These are phyloP conservation scores for Oxyruncus cristatus DNA, from an alignment of 2,113 vertebrate species.

Conservation along the genomic window DNA sequence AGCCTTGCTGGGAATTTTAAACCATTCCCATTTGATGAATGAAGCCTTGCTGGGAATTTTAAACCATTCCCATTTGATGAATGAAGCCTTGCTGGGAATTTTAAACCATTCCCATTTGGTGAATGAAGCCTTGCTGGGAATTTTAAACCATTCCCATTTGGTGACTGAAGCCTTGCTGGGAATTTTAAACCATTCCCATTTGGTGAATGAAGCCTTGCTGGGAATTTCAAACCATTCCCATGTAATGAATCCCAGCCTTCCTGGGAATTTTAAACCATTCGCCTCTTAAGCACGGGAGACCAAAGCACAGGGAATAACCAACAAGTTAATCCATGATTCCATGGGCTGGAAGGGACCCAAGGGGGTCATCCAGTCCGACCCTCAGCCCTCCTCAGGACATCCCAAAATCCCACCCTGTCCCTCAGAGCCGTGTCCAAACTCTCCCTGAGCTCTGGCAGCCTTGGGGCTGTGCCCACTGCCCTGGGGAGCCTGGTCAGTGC, in stretches of 20 bases:
- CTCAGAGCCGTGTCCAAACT: neutral
- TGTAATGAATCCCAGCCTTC: neutral
- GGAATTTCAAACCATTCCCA: neutral
- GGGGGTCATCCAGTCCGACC: neutral
- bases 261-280: neutral
- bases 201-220: neutral
- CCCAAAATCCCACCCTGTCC: neutral
- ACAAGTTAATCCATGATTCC: neutral
- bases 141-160: neutral
- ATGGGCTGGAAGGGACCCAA: neutral
- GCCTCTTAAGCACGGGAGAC: accelerated
- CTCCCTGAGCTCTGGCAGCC: neutral
- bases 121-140: neutral
- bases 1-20: neutral
- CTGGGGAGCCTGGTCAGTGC: neutral
- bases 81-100: neutral
- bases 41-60: neutral
- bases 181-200: neutral
- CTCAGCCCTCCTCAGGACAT: neutral
- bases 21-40: neutral
- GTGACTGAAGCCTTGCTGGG: neutral
- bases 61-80: neutral
- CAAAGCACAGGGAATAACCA: neutral
- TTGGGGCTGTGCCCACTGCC: too few species aligned
- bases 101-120: neutral